Percentiles rank a stretch among this genome's conserved stretches.
phyloP scores from a whole-genome alignment of 2,888 invertebrate genomes.

The Thereva nobilitata region DNA sequence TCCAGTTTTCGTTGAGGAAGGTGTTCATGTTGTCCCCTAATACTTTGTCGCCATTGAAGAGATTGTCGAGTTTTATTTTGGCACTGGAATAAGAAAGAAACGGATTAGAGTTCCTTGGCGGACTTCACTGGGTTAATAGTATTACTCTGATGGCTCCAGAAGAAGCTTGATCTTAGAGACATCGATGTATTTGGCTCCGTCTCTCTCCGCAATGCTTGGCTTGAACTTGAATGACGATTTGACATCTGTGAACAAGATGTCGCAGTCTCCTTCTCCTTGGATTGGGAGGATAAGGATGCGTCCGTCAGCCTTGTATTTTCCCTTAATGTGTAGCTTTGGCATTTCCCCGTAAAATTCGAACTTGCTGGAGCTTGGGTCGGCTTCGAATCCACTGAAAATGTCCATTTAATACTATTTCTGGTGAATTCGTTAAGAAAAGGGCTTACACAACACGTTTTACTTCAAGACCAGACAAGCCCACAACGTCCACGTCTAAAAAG shows the following conservation, averaged over 20 bases:
- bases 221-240: conserved; percentile 55
- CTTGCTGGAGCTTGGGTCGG: conserved; percentile 45
- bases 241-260: conserved; percentile 50
- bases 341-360: conserved; percentile 45
- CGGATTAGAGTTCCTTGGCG: background rate
- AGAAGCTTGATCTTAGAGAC: conserved; percentile 53
- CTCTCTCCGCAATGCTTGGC: conserved; percentile 47
- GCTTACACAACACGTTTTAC: conserved; percentile 40
- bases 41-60: conserved; percentile 53
- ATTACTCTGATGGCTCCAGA: conserved; percentile 53
- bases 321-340: conserved; percentile 50
- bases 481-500: conserved; percentile 35
- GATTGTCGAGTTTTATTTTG: conserved; percentile 50
- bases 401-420: background rate
- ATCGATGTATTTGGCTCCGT: conserved; percentile 50
- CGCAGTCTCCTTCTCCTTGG: conserved; percentile 55
- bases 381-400: conserved; percentile 47
- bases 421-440: background rate
- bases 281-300: conserved; percentile 59
- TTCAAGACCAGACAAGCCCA: conserved; percentile 31
- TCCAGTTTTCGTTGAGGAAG: conserved; percentile 49
- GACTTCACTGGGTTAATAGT: conserved; percentile 28
- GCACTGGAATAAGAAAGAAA: background rate
- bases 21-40: conserved; percentile 52
- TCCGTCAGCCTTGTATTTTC: conserved; percentile 57